Evolutionary conservation across 64 coral and sea anemone species (phyloP), one percentile per base, ranked within the genome.

Genomic region (Porites australiensis): DNA sequence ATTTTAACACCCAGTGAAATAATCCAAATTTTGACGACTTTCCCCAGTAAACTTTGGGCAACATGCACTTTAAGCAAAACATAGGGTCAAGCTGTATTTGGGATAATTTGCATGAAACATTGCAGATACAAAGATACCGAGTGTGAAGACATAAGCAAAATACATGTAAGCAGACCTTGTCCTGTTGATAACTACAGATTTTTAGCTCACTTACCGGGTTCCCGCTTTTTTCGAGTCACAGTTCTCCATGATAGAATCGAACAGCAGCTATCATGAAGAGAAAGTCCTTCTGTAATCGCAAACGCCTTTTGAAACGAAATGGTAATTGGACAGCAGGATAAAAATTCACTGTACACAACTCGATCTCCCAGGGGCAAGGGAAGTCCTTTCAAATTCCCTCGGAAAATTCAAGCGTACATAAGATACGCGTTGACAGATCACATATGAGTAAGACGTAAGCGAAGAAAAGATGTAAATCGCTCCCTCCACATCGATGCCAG

Each of bases 151-250:
- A 57, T 4, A 57, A 9, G 27, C 27, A 37, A 55, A 55, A 2
- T 55, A 57, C 5, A 57, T 57, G 54, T 57, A 57, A 7, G 12
- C 54, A 57, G 27, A 9, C 54, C 4, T 57, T 57, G 7, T 12
- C 7, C 54, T 57, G 54, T 57, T 57, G 54, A 76, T 76, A 74
- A 74, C 27, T 37, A 37, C 27, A 37, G 27, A 37, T 83, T 83
- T 46, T 47, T 47, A 11, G 16, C 13, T 64, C 12, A 37, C 81
- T 84, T 22, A 84, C 81, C 81, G 81, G 21, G 81, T 84, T 13
- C 81, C 81, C 44, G 63, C 19, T 84, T 84, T 84, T 22, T 84
- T 84, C 81, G 81, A 66, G 62, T 84, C 81, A n/a, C 58, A 46
- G 62, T 68, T 84, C 45, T 84, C 81, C 81, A 84, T 84, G 18